Evolutionary conservation across 2,113 vertebrate species (phyloP).

Genomic region (Cryptoleucopteryx plumbea): DNA sequence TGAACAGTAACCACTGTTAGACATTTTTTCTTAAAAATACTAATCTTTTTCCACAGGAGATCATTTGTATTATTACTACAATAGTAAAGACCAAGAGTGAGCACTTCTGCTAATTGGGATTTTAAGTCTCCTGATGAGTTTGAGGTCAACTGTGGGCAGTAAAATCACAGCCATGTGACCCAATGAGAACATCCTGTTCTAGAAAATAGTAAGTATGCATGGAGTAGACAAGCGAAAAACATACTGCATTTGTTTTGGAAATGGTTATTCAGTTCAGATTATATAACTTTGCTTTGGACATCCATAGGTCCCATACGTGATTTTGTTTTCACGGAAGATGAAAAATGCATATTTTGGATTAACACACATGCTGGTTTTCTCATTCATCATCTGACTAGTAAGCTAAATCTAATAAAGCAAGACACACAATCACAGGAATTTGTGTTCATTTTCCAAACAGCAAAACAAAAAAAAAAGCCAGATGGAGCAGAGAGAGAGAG

Average conservation of each 20-base stretch:
- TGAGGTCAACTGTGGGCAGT: neutral
- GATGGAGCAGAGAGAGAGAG: neutral
- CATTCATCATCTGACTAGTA: neutral
- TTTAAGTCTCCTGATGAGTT: neutral
- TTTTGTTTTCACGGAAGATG: neutral
- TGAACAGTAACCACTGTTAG: neutral
- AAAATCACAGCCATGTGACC: neutral
- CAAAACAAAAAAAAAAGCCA: neutral
- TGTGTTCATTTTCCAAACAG: neutral
- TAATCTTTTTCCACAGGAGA: neutral
- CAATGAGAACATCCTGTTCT: neutral
- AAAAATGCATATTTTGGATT: neutral
- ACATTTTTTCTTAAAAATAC: neutral
- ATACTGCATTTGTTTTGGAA: neutral
- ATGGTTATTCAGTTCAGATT: neutral
- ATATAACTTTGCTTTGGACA: neutral
- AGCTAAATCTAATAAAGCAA: neutral
- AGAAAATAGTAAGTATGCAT: neutral
- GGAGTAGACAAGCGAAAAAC: neutral
- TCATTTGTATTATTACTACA: neutral
- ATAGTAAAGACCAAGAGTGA: neutral
- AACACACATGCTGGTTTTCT: neutral
- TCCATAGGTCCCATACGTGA: fast-evolving
- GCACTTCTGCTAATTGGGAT: neutral
- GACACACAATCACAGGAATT: neutral